Percentiles rank a stretch among this genome's conserved stretches.
Conservation (phyloP, 2,888 invertebrate genomes). For the Phymatocera aterrima region DNA sequence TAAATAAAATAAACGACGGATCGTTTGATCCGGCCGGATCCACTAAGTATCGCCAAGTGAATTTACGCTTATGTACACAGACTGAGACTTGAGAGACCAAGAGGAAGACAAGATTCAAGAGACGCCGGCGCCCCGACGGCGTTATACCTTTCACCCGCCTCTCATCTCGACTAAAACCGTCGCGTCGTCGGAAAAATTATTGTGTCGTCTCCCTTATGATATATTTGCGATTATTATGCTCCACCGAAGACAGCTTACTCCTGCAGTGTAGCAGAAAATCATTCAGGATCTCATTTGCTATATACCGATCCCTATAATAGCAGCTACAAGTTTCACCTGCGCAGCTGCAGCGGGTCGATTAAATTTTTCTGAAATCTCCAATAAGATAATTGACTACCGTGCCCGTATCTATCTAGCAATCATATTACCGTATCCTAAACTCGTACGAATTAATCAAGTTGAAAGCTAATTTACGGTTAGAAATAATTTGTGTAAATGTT, state of each 20-base stretch:
- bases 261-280: too few relatives aligned
- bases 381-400: too few relatives aligned
- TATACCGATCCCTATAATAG: too few relatives aligned
- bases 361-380: too few relatives aligned
- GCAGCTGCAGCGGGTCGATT: too few relatives aligned
- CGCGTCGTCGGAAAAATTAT: slow-evolving; percentile 14
- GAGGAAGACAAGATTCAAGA: slow-evolving; percentile 23
- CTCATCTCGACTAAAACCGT: slow-evolving; percentile 33
- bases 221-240: not conserved
- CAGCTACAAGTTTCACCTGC: too few relatives aligned
- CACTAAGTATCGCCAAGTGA: slow-evolving; percentile 55
- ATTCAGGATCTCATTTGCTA: too few relatives aligned
- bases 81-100: slow-evolving; percentile 33
- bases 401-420: not conserved
- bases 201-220: not conserved
- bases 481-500: too few relatives aligned
- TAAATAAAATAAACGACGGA: slow-evolving; percentile 49
- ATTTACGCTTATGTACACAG: slow-evolving; percentile 64
- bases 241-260: too few relatives aligned
- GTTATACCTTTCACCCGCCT: slow-evolving; percentile 43
- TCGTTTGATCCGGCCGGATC: slow-evolving; percentile 58
- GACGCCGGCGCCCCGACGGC: slow-evolving; percentile 58
- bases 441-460: slow-evolving; percentile 11
- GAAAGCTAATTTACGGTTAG: slow-evolving; percentile 27
- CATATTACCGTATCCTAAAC: not conserved